Conservation (phyloP, 1,140 invertebrate genomes). For the Achatina immaculata region DNA sequence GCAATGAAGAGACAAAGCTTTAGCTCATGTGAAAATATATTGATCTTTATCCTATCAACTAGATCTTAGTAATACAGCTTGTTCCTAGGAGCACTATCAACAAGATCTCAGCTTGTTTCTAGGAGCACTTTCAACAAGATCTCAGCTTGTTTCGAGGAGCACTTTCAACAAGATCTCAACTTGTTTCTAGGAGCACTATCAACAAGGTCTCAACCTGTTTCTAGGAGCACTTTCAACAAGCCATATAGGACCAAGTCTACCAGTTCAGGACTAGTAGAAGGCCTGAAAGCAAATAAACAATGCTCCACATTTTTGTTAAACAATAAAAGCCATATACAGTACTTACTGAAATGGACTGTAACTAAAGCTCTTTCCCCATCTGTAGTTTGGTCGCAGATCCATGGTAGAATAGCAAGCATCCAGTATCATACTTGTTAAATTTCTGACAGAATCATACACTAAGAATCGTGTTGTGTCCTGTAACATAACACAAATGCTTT, state of each 20-base stretch:
- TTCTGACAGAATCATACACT: constrained; percentile 77
- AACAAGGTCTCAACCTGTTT: not conserved
- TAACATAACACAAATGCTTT: constrained; percentile 38
- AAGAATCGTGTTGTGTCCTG: constrained; percentile 80
- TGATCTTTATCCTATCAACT: no score
- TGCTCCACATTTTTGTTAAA: no score
- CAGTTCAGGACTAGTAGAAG: no score
- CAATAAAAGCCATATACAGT: no score
- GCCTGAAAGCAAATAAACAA: no score
- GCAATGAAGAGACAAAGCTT: no score
- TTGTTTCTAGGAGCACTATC: not conserved
- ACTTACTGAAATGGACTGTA: constrained; percentile 74
- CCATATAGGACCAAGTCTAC: no score
- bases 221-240: no score
- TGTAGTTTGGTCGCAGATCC: constrained; percentile 73
- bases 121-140: no score
- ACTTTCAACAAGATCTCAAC: no score
- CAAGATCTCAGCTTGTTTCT: not conserved
- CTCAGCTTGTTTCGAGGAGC: no score
- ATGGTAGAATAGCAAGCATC: constrained; percentile 77
- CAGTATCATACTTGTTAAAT: constrained; percentile 76
- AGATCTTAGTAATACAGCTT: not conserved
- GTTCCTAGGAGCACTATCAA: not conserved
- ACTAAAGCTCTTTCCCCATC: constrained; percentile 78
- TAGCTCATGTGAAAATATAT: no score